phyloP scores from a whole-genome alignment of 2,888 invertebrate genomes.

The Metacarcinus magister region DNA sequence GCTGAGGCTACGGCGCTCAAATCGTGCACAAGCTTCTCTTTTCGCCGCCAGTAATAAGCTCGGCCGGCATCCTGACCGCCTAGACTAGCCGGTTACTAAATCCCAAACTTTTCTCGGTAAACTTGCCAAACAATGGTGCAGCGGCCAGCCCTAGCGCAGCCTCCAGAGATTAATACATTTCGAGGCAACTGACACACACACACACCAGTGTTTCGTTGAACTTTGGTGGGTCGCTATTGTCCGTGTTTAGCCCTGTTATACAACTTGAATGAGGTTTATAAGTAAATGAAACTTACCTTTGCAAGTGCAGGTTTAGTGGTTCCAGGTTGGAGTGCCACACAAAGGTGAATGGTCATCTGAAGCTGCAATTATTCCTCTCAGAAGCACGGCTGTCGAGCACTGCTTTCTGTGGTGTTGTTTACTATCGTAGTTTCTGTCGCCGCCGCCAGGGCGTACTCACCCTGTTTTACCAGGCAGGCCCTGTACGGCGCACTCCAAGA shows the following conservation, averaged over 20 bases:
- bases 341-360: background rate
- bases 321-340: background rate
- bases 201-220: background rate
- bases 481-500: no score
- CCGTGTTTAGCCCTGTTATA: background rate
- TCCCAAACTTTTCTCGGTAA: slow-evolving; percentile 29
- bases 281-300: background rate
- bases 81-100: background rate
- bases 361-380: no score
- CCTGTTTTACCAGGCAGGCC: no score
- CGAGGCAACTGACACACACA: background rate
- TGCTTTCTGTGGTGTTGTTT: background rate
- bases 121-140: background rate
- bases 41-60: background rate
- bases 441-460: background rate
- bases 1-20: background rate
- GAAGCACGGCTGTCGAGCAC: background rate
- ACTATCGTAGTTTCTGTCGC: background rate
- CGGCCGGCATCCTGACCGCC: background rate
- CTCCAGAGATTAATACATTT: background rate
- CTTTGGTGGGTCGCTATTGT: background rate
- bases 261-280: background rate
- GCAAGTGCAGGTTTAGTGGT: background rate
- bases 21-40: background rate
- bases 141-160: background rate